A percentile compares a stretch with the other conserved stretches of the same genome.
These are phyloP conservation scores for Morus bassanus DNA, from an alignment of 2,797 vertebrate species.

Conservation along the genomic window DNA sequence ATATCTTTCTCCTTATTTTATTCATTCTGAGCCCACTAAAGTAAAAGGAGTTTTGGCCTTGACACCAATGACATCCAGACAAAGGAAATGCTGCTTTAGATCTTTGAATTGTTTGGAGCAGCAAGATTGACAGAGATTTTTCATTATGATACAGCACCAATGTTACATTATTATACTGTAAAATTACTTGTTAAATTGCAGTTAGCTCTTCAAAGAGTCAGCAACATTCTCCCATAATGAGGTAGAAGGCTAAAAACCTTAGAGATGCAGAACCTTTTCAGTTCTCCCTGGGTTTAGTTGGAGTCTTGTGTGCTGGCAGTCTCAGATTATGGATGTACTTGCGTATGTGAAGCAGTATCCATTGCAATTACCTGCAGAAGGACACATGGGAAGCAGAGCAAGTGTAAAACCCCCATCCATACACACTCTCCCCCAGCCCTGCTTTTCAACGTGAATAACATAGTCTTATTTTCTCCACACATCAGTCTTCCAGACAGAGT, in stretches of 20 bases:
- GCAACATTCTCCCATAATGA: background rate
- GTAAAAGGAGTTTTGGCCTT: background rate
- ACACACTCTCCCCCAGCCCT: background rate
- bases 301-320: background rate
- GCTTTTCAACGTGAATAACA: background rate
- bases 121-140: background rate
- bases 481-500: background rate
- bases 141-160: background rate
- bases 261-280: background rate
- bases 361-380: background rate
- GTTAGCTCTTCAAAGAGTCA: background rate
- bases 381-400: background rate
- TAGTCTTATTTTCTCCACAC: background rate
- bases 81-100: background rate
- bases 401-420: background rate
- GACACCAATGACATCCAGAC: background rate
- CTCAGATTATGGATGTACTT: background rate
- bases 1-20: background rate
- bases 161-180: background rate
- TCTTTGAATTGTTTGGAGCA: background rate
- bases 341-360: background rate
- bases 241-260: background rate
- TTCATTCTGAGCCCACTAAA: background rate
- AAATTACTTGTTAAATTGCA: background rate
- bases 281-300: background rate